Percentiles rank a stretch among this genome's conserved stretches.
Evolutionary conservation across 2,888 invertebrate species (phyloP).

Genomic region (Leptopilina drosophilae): DNA sequence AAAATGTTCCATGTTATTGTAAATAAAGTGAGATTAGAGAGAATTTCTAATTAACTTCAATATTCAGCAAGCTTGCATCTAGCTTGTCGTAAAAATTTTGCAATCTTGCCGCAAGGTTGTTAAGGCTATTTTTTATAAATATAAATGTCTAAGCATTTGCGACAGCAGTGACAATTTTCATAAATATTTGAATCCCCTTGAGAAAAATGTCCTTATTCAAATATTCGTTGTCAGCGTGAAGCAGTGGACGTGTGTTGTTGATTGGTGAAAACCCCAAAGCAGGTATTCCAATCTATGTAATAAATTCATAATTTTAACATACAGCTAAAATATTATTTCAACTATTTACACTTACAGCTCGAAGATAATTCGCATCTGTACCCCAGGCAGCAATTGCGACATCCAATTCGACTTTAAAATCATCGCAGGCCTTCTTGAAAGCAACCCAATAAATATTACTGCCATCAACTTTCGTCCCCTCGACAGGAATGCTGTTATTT

Average conservation of each 20-base stretch:
- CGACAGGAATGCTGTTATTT: constrained; percentile 80
- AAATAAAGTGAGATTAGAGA: too few relatives aligned
- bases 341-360: constrained; percentile 77
- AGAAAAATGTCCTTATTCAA: constrained; percentile 87
- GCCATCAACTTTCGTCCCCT: constrained; percentile 81
- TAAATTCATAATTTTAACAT: too few relatives aligned
- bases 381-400: constrained; percentile 90
- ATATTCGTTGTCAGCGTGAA: constrained; percentile 95
- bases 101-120: too few relatives aligned
- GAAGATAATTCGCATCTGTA: constrained; percentile 93
- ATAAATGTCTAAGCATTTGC: constrained; percentile 78
- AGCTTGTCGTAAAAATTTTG: too few relatives aligned
- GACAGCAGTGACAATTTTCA: constrained; percentile 82
- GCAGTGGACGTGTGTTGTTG: constrained; percentile 87
- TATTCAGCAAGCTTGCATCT: too few relatives aligned
- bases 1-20: too few relatives aligned
- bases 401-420: constrained; percentile 78
- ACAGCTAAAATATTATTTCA: too few relatives aligned
- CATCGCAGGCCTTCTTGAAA: constrained; percentile 82
- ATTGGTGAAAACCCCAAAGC: constrained; percentile 95
- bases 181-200: constrained; percentile 89
- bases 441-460: constrained; percentile 86
- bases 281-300: constrained; percentile 82
- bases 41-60: too few relatives aligned
- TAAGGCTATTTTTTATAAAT: background rate